Conservation (phyloP, 2,797 vertebrate genomes). For the Eleutherodactylus coqui region DNA sequence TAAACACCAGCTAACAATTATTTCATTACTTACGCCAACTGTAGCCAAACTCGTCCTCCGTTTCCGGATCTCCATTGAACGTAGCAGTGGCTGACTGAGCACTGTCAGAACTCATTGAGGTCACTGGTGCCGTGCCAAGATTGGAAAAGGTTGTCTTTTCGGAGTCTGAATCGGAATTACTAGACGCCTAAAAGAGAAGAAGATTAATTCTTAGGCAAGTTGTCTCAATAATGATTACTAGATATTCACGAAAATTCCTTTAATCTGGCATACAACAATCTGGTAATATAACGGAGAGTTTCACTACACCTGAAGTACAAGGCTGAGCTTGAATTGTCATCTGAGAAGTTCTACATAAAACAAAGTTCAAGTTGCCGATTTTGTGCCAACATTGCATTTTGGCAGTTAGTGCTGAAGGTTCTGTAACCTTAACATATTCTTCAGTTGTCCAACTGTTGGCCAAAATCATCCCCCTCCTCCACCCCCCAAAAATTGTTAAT, state of each 20-base stretch:
- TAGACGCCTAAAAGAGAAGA: constrained; percentile 76
- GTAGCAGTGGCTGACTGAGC: constrained; percentile 74
- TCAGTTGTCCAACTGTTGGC: background rate
- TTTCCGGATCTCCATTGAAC: constrained; percentile 74
- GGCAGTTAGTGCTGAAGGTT: no score
- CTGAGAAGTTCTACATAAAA: background rate
- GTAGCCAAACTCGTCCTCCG: constrained; percentile 91
- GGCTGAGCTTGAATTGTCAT: background rate
- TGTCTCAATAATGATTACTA: background rate
- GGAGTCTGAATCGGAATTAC: constrained; percentile 76
- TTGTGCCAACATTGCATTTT: no score
- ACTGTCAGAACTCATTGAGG: constrained; percentile 72
- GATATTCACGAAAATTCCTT: background rate
- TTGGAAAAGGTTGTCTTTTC: constrained; percentile 76
- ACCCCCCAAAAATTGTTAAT: background rate
- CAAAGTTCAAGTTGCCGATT: background rate
- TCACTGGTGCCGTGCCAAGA: constrained; percentile 74
- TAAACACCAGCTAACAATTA: background rate
- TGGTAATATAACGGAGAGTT: background rate
- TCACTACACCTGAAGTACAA: background rate
- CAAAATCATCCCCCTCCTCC: no score
- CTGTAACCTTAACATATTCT: no score
- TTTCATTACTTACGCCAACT: constrained; percentile 89
- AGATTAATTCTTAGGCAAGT: constrained; percentile 63
- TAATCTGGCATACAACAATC: background rate